Conservation (phyloP, 2,113 vertebrate genomes). For the Paratilapia polleni region DNA sequence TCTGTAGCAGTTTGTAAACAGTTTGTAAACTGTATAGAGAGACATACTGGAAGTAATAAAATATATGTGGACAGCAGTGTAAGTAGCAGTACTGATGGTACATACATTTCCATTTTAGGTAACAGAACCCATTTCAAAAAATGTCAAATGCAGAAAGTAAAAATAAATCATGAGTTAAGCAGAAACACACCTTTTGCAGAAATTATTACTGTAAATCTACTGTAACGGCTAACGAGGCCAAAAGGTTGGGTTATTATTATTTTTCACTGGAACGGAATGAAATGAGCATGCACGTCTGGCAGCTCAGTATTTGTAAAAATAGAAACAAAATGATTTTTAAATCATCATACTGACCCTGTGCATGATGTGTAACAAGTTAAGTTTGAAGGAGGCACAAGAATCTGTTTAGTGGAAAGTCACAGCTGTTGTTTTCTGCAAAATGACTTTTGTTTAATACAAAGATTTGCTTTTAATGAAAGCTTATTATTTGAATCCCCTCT, state of each 20-base stretch:
- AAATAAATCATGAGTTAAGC: neutral
- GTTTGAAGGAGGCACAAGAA: neutral
- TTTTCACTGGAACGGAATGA: neutral
- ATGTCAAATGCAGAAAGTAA: neutral
- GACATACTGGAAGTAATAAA: neutral
- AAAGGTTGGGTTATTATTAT: neutral
- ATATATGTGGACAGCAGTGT: neutral
- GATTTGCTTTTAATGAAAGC: neutral
- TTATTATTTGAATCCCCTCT: too few species aligned
- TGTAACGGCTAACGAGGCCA: neutral
- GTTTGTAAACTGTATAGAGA: neutral
- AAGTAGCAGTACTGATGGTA: neutral
- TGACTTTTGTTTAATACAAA: neutral
- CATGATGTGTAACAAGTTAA: neutral
- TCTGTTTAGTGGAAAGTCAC: neutral
- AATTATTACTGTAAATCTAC: constrained; percentile 1
- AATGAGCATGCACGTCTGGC: neutral
- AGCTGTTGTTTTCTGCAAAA: neutral
- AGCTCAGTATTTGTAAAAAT: too few species aligned
- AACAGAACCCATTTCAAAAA: neutral
- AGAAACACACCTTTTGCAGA: neutral
- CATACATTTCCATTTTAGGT: neutral
- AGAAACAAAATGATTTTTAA: too few species aligned
- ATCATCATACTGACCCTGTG: too few species aligned
- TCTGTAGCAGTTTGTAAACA: neutral